Base-by-base conservation (phyloP, 2,888 invertebrate genomes). In the Drosophila algonquin region DNA sequence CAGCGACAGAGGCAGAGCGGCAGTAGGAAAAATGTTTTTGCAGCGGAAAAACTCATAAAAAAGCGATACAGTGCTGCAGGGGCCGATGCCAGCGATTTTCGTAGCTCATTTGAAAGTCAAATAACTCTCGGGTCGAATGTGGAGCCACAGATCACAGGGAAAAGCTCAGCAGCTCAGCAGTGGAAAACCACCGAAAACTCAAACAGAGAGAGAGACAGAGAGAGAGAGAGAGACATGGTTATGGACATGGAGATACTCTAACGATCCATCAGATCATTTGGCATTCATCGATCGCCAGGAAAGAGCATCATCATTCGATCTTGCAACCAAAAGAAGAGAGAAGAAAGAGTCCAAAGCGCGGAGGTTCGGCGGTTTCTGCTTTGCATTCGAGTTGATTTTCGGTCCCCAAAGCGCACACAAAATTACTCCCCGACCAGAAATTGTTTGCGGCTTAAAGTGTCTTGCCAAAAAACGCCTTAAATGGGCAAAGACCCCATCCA, bases 41-140 rank as follows among this genome's bases (percentile, higher is more conserved):
- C 79, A 80, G 86, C 83, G 85, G 86, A 82, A 87, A 83, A 84
- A 80, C 87, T 87, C 84, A 84, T 87, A 85, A 87, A 81, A 85
- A 76, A 77, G 44, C 63, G 51, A 61, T 57, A 60, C 56, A 30
- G 30, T 57, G 54, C 73, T 67, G 35, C 68, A 57, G 67, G 60
- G 67, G 60, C 73, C 7, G 21, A 21, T 44, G 52, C 50, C 52
- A 55, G n/a, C 40, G 53, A 62, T 57, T 55, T 46, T 69, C 48
- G 45, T 58, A 56, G 64, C 71, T 83, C 86, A 85, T 85, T 85
- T 85, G 83, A 88, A 85, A 85, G 88, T 85, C 85, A 85, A 85
- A 85, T 85, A 86, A 79, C 76, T 73, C 52, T 70, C 77, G 72
- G 73, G 77, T 70, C 71, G 73, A 69, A 76, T 76, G 72, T 67